These are phyloP conservation scores for Macrophya annulata DNA, from an alignment of 2,888 invertebrate species.

Conservation along the genomic window DNA sequence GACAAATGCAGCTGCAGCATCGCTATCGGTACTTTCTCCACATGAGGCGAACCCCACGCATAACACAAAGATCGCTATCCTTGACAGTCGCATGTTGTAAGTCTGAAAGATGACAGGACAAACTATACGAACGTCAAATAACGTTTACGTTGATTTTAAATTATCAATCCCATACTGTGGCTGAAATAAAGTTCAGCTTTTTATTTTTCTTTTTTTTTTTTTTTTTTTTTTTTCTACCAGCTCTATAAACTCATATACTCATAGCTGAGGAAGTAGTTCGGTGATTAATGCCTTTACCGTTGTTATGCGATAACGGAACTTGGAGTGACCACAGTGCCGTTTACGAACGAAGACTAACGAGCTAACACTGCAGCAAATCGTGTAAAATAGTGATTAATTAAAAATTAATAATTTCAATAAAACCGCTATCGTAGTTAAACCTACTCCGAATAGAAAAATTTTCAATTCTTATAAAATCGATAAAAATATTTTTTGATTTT, in stretches of 20 bases:
- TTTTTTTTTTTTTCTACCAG: neutral
- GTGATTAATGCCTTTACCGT: constrained; percentile 33
- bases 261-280: constrained; percentile 23
- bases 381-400: neutral
- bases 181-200: neutral
- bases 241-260: neutral
- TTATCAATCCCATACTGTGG: too few species aligned
- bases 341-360: constrained; percentile 41
- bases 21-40: constrained; percentile 78
- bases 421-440: neutral
- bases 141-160: too few species aligned
- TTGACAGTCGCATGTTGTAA: constrained; percentile 70
- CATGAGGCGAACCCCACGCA: constrained; percentile 66
- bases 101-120: constrained; percentile 17
- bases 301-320: constrained; percentile 35
- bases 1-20: constrained; percentile 84
- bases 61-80: constrained; percentile 67
- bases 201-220: constrained; percentile 25
- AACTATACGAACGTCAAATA: neutral
- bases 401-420: neutral
- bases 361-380: neutral
- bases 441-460: neutral
- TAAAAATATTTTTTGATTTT: neutral
- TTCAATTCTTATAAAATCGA: neutral
- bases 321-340: constrained; percentile 33